Base-by-base conservation (phyloP, 2,888 invertebrate genomes). In the Scaptomyza caliginosa region DNA sequence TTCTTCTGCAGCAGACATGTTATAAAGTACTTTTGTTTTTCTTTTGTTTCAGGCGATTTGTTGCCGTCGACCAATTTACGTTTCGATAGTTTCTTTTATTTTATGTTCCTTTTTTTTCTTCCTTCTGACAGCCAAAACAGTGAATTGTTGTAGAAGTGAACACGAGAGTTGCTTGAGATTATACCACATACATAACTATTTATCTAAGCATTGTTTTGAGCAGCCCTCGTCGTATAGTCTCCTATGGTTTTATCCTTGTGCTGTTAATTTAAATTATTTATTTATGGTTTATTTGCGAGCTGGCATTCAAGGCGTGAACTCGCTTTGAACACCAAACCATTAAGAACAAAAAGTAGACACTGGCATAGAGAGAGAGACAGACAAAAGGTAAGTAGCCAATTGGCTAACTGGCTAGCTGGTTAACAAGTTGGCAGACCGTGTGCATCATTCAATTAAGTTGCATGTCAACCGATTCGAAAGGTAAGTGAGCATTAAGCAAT, bases 261-360 rank as follows among this genome's bases (percentile, higher is more conserved):
- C 66, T 56, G 65, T 74, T 74, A 77, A 84, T 74, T 71, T 64
- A 77, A 82, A 84, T 84, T 82, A 82, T 79, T 82, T 82, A 84
- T 82, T 82, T 81, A 82, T 82, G 79, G 85, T 81, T 84, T 82
- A 82, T 84, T 82, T 82, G 85, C 77, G 85, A 84, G 74, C 66
- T 78, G 72, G 65, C 82, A 68, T 68, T 81, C 79, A 80, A 76
- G 76, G 79, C 54, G 52, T 58, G 65, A 42, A 55, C 36, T 40
- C 55, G 23, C 81, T 81, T 77, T 57, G 57, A 55, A 30, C 67
- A 21, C n/a, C n/a, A 54, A 51, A 58, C n/a, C 43, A 19, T 6
- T 4, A 28, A 11, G 11, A 11, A 28, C 11, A 10, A 4, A 28
- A 21, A 21, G n/a, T 8, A 26, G 4, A 13, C 4, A n/a, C 0